Percentiles rank a stretch among this genome's conserved stretches.
These are phyloP conservation scores for Sebastes fasciatus DNA, from an alignment of 2,113 vertebrate genomes.

Conservation along the genomic window DNA sequence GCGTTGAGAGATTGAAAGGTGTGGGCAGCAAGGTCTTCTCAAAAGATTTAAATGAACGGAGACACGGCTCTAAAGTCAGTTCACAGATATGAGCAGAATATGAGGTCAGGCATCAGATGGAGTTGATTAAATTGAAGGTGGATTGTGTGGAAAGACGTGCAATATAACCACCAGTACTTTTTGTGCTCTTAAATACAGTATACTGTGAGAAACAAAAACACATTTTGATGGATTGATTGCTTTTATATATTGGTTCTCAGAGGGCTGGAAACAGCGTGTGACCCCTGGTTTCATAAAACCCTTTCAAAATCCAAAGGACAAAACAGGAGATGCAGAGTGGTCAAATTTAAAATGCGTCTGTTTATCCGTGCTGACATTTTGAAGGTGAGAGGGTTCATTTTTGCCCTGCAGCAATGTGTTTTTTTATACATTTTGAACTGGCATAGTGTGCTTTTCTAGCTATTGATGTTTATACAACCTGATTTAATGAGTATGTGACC, in stretches of 20 bases:
- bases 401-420: constrained; percentile 12
- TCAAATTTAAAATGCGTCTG: constrained; percentile 25
- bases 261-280: background rate
- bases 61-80: background rate
- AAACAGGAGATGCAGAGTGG: constrained; percentile 11
- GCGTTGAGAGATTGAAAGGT: constrained; percentile 11
- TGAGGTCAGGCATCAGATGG: background rate
- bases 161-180: background rate
- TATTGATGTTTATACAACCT: constrained; percentile 33
- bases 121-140: background rate
- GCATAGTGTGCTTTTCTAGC: background rate
- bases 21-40: constrained; percentile 17
- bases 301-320: constrained; percentile 12
- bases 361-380: constrained; percentile 42
- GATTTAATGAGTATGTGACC: constrained; percentile 23
- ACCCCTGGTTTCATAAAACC: background rate
- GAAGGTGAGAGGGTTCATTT: constrained; percentile 36
- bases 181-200: background rate
- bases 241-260: background rate
- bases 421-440: constrained; percentile 29
- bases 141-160: background rate
- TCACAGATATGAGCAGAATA: background rate
- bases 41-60: constrained; percentile 16
- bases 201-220: background rate
- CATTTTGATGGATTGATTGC: background rate